Conservation (phyloP, 2,888 invertebrate genomes). For the Choristoneura rosaceana region DNA sequence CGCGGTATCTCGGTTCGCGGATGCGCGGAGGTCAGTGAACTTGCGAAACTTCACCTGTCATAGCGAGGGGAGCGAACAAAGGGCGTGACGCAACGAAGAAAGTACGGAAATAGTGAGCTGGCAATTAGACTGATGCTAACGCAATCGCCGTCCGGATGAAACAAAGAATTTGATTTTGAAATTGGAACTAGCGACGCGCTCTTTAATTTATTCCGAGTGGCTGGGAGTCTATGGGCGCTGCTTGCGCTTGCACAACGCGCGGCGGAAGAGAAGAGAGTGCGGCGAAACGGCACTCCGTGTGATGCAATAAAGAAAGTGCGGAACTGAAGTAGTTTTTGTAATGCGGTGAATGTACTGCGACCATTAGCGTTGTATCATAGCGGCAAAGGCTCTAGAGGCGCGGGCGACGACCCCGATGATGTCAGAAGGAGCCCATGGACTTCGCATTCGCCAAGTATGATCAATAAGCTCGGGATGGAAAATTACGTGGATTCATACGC, state of each 20-base stretch:
- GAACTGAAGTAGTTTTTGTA: slow-evolving; percentile 83
- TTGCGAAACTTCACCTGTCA: slow-evolving; percentile 81
- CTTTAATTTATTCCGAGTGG: slow-evolving; percentile 58
- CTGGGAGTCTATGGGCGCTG: slow-evolving; percentile 54
- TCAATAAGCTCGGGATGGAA: slow-evolving; percentile 65
- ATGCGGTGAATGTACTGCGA: slow-evolving; percentile 82
- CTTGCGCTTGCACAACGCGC: slow-evolving; percentile 80
- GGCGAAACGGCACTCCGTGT: slow-evolving; percentile 75
- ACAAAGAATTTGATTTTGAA: slow-evolving; percentile 62
- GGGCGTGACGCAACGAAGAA: slow-evolving; percentile 72
- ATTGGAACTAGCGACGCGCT: slow-evolving; percentile 61
- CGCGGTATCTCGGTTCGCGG: slow-evolving; percentile 67
- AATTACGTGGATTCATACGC: slow-evolving; percentile 54
- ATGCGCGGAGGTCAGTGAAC: slow-evolving; percentile 78
- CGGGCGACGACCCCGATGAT: slow-evolving; percentile 73
- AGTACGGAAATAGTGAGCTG: slow-evolving; percentile 64
- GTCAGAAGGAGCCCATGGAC: slow-evolving; percentile 63
- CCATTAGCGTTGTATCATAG: slow-evolving; percentile 79
- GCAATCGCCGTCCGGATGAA: slow-evolving; percentile 55
- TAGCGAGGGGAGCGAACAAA: slow-evolving; percentile 67
- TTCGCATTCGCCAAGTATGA: slow-evolving; percentile 56
- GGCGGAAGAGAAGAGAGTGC: slow-evolving; percentile 83
- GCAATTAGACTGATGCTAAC: slow-evolving; percentile 50
- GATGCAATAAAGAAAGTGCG: slow-evolving; percentile 85
- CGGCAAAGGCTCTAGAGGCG: slow-evolving; percentile 59